These are phyloP conservation scores for Lerista edwardsae DNA, from an alignment of 2,797 vertebrate species.

Conservation along the genomic window DNA sequence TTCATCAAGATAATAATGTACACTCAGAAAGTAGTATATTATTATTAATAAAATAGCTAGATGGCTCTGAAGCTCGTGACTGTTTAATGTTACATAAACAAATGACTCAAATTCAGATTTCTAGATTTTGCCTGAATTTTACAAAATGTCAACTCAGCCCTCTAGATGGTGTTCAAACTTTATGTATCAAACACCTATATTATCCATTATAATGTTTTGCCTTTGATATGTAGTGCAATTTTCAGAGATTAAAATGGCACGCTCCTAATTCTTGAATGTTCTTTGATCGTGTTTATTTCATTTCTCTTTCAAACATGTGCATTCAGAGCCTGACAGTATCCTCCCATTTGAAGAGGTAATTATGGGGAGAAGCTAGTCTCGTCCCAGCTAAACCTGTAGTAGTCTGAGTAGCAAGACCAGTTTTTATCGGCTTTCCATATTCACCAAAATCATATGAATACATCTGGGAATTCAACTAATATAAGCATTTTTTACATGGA, in stretches of 20 bases:
- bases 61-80: neutral
- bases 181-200: slow-evolving; percentile 64
- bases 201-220: slow-evolving; percentile 64
- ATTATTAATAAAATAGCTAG: neutral
- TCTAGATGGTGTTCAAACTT: slow-evolving; percentile 73
- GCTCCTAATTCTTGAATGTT: slow-evolving; percentile 69
- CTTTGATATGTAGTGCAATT: slow-evolving; percentile 70
- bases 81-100: slow-evolving; percentile 22
- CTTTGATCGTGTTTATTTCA: slow-evolving; percentile 75
- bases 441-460: slow-evolving; percentile 25
- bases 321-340: slow-evolving; percentile 68
- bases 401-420: slow-evolving; percentile 56
- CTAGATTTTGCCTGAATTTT: neutral
- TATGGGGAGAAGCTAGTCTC: slow-evolving; percentile 55
- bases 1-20: no score
- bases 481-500: slow-evolving; percentile 25
- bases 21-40: no score
- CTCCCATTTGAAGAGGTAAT: slow-evolving; percentile 71
- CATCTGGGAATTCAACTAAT: slow-evolving; percentile 6
- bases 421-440: slow-evolving; percentile 53
- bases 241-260: slow-evolving; percentile 75
- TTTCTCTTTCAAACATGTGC: slow-evolving; percentile 70
- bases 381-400: slow-evolving; percentile 56
- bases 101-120: slow-evolving; percentile 29
- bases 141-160: slow-evolving; percentile 45